Base-by-base conservation (phyloP, 2,888 invertebrate species). In the Loripinus fragilis region DNA sequence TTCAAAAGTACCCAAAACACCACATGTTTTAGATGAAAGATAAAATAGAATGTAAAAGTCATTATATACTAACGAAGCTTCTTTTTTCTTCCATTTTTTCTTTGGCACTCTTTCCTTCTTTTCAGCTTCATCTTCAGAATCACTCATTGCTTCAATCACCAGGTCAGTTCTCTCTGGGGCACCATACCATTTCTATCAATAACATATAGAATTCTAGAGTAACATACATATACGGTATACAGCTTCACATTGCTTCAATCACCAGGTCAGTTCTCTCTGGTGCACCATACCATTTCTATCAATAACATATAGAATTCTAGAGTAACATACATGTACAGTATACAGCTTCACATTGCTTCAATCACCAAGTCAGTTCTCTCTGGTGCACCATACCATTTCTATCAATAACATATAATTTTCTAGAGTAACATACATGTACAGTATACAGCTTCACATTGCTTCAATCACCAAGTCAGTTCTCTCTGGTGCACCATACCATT, bases 401-500 rank as follows among this genome's bases (percentile, higher is more conserved):
- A 55, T 23, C 23, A 55, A 55, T 28, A 28, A 38, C 12, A 38
- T 12, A 38, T 12, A 38, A 8, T n/a, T n/a, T n/a, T n/a, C n/a
- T n/a, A n/a, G n/a, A n/a, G n/a, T n/a, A n/a, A n/a, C n/a, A n/a
- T n/a, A n/a, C n/a, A n/a, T n/a, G n/a, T n/a, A n/a, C n/a, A n/a
- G n/a, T n/a, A n/a, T n/a, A n/a, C n/a, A n/a, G n/a, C n/a, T n/a
- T 92, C 91, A 91, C 42, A 86, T 80, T 17, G 86, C 86, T 68
- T 92, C 92, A 48, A 84, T 71, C 33, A 92, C 83, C 50, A 92
- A 87, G 75, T 92, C 92, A 20, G 89, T 89, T 55, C 88, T 87
- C 7, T 88, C 87, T 35, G 90, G 87, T 33, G 80, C 81, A 0
- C 93, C 92, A 83, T 92, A 91, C 88, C 90, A 90, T 42, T 80